Base-by-base conservation (phyloP, 2,888 invertebrate species). In the Ophion ellenae region DNA sequence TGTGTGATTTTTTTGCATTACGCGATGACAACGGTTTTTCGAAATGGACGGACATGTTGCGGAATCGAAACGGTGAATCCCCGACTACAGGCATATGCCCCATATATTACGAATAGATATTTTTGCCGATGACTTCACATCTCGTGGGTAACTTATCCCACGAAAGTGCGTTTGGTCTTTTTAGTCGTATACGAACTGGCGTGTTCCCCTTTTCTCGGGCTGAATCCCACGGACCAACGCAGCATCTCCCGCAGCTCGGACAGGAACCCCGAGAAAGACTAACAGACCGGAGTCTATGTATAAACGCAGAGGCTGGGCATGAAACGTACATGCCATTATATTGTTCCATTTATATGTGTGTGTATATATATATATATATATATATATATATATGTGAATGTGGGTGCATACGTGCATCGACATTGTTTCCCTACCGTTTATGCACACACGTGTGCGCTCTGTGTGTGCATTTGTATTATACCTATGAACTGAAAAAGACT, bases 81-180 rank as follows among this genome's bases (percentile, higher is more conserved):
- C 14, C 53, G 14, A 17, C 14, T 47, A 40, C 9, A 40, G 14
- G 14, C 59, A 67, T 64, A 79, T 85, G 86, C 20, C 79, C 83
- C 76, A 82, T 85, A 53, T 53, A 81, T 85, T 45, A 73, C 67
- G 66, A 80, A 70, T 78, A 82, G 78, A 82, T 88, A 88, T 87
- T 86, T 88, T 83, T 76, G 81, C 86, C 78, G 71, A 83, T 83
- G 83, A 83, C 67, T 77, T 28, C 53, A 14, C 67, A 61, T 70
- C 47, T 64, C 81, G 76, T 78, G 70, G 53, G 78, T 78, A 57
- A 75, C 80, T 75, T 40, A 67, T 61, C 53, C 67, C 57, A 74
- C 79, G 63, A 75, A 78, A 69, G n/a, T 69, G 2, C 28, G 45
- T 61, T 70, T 14, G 61, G 32, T 61, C 59, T 77, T 59, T 36